Conservation (phyloP, 2,797 vertebrate genomes). For the Hephaestus fuliginosus region DNA sequence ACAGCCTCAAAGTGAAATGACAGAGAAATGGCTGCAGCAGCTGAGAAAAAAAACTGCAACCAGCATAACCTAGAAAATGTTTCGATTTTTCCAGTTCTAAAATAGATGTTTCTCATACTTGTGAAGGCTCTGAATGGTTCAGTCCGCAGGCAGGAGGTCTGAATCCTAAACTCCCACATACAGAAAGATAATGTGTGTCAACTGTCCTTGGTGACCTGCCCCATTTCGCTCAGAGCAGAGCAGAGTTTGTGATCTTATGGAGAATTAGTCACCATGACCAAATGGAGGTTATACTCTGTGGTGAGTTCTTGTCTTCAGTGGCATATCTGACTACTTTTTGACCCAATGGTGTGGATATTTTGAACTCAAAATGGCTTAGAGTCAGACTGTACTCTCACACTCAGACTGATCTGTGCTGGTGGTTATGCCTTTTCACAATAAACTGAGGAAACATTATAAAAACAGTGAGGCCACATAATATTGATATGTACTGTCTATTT, state of each 20-base stretch:
- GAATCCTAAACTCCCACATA: slow-evolving; percentile 31
- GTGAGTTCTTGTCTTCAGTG: slow-evolving; percentile 15
- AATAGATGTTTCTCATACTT: neutral
- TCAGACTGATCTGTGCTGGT: neutral
- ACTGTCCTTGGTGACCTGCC: slow-evolving; percentile 72
- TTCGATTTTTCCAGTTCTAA: neutral
- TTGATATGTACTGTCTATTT: neutral
- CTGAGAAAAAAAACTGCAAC: neutral
- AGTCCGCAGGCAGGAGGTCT: slow-evolving; percentile 40
- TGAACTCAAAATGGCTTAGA: neutral
- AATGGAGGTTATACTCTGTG: slow-evolving; percentile 36
- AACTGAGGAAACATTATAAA: neutral
- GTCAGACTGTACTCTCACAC: neutral
- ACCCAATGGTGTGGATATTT: neutral
- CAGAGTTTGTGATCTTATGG: slow-evolving; percentile 50
- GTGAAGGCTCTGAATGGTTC: slow-evolving; percentile 30
- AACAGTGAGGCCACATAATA: neutral
- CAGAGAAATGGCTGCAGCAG: neutral
- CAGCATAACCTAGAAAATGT: neutral
- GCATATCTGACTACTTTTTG: slow-evolving; percentile 17
- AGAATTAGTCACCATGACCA: slow-evolving; percentile 56
- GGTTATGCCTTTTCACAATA: neutral
- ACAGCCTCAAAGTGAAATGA: neutral
- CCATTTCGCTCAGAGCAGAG: slow-evolving; percentile 55
- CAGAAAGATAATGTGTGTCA: slow-evolving; percentile 61